phyloP scores from a whole-genome alignment of 2,113 vertebrate genomes.

The Psophia crepitans region DNA sequence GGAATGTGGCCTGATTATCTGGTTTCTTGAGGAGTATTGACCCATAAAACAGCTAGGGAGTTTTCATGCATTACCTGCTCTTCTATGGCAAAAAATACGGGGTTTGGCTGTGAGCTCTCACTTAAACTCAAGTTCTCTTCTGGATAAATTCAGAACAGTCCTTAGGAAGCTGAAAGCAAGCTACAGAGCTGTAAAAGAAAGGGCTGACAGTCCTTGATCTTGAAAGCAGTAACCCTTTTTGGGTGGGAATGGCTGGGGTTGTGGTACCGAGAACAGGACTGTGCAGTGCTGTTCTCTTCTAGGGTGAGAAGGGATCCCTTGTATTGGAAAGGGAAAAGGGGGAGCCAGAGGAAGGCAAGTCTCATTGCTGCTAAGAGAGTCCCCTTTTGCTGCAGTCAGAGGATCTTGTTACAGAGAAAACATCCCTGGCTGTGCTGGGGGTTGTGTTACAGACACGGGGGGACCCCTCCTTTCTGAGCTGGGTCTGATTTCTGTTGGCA shows the following conservation, averaged over 20 bases:
- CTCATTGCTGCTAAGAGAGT: neutral
- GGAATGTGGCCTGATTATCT: neutral
- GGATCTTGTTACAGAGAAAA: conserved; percentile 9
- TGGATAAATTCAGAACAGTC: neutral
- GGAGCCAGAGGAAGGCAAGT: neutral
- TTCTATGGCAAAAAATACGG: neutral
- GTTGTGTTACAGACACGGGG: neutral
- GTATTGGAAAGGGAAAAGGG: rapidly evolving
- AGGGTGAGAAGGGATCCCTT: neutral
- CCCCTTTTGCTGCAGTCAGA: neutral
- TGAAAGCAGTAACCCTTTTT: neutral
- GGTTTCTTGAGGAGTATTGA: neutral
- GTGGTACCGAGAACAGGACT: neutral
- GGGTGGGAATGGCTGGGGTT: neutral
- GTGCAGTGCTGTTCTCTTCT: neutral
- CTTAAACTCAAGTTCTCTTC: neutral
- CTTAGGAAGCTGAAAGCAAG: neutral
- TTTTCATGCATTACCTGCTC: neutral
- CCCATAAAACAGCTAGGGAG: neutral
- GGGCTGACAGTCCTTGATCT: neutral
- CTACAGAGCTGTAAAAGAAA: neutral
- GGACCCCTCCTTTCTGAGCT: neutral
- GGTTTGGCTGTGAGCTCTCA: neutral
- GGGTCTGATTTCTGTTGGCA: neutral
- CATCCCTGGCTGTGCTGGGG: neutral